phyloP scores from a whole-genome alignment of 2,888 invertebrate genomes.

The Crepidodera aurea region DNA sequence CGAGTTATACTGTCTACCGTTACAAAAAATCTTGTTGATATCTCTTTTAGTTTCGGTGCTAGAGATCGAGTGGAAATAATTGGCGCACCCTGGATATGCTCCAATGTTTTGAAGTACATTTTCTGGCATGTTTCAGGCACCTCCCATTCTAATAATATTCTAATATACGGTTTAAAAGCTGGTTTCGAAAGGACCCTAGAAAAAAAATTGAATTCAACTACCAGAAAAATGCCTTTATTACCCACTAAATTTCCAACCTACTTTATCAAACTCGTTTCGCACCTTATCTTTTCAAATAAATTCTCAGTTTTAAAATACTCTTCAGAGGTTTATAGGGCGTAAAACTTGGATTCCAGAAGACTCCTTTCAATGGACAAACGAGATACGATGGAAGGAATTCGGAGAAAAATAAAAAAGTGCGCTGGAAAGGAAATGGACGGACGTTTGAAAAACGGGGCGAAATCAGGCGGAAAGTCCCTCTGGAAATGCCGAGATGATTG shows the following conservation, averaged over 20 bases:
- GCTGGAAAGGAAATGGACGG: conserved; percentile 38
- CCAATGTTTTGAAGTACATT: too few relatives aligned
- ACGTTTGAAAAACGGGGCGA: conserved; percentile 43
- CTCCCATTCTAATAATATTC: too few relatives aligned
- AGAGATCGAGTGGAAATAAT: too few relatives aligned
- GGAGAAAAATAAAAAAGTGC: conserved; percentile 19
- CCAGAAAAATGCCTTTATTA: conserved; percentile 35
- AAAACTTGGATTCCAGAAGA: conserved; percentile 27
- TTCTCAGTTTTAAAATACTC: conserved; percentile 24
- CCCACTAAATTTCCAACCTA: conserved; percentile 6
- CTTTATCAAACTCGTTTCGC: conserved; percentile 21
- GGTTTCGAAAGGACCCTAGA: too few relatives aligned
- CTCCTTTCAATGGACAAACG: conserved; percentile 27
- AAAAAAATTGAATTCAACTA: too few relatives aligned
- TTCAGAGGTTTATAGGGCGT: conserved; percentile 29
- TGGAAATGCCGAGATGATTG: conserved; percentile 20
- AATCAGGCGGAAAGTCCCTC: conserved; percentile 48
- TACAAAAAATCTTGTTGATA: too few relatives aligned
- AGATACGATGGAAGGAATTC: conserved; percentile 21
- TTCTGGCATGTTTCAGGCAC: too few relatives aligned
- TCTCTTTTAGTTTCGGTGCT: too few relatives aligned
- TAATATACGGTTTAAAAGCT: too few relatives aligned
- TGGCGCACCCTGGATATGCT: too few relatives aligned
- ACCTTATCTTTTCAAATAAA: conserved; percentile 29
- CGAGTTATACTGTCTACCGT: too few relatives aligned